A percentile compares a stretch with the other conserved stretches of the same genome.
These are phyloP conservation scores for Acanthurus lineatus DNA, from an alignment of 2,797 vertebrate genomes.

Conservation along the genomic window DNA sequence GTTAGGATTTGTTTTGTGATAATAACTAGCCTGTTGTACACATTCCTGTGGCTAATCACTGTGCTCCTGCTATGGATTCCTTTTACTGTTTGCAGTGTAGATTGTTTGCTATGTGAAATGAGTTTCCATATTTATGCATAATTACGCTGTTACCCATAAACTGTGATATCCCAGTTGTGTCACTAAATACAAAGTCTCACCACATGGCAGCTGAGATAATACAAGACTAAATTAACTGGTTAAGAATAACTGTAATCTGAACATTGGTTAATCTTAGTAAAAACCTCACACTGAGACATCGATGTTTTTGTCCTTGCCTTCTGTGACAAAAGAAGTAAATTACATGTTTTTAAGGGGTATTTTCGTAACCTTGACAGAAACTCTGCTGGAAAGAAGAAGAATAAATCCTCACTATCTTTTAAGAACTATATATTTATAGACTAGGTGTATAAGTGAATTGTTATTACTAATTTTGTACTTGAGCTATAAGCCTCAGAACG, in stretches of 20 bases:
- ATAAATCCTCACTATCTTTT: neutral
- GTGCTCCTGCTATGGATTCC: slow-evolving; percentile 6
- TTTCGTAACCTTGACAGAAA: neutral
- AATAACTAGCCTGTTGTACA: slow-evolving; percentile 48
- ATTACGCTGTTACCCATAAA: slow-evolving; percentile 27
- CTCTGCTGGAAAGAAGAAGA: neutral
- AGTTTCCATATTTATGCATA: slow-evolving; percentile 35
- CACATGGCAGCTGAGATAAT: neutral
- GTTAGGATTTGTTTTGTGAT: slow-evolving; percentile 49
- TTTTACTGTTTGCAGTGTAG: slow-evolving; percentile 21
- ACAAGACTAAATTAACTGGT: neutral
- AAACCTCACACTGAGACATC: neutral
- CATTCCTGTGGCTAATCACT: slow-evolving; percentile 45
- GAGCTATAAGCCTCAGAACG: slow-evolving; percentile 47
- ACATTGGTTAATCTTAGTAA: slow-evolving; percentile 3
- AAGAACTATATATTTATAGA: slow-evolving; percentile 34
- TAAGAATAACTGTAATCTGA: neutral
- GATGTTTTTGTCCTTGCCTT: neutral
- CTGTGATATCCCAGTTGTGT: neutral
- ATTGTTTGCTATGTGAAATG: slow-evolving; percentile 42
- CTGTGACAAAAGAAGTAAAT: neutral
- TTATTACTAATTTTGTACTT: slow-evolving; percentile 55
- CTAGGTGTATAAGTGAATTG: slow-evolving; percentile 26
- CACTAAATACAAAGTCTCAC: slow-evolving; percentile 24
- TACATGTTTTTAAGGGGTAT: neutral